phyloP scores from a whole-genome alignment of 2,113 vertebrate genomes.

The Onychorhynchus coronatus region DNA sequence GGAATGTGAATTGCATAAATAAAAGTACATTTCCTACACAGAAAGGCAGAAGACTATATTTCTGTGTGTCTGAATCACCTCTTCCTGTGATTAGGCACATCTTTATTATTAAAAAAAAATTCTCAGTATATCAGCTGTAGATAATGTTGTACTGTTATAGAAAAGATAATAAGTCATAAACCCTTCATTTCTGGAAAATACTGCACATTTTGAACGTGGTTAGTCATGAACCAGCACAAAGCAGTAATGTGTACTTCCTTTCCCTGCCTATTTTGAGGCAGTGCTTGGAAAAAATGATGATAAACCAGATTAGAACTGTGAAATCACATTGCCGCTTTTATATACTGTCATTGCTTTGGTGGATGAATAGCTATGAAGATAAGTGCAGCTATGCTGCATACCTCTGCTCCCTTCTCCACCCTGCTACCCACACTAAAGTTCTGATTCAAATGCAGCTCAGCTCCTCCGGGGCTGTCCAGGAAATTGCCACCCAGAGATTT shows the following conservation, averaged over 20 bases:
- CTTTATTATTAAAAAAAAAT: background rate
- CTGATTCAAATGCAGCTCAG: constrained; percentile 8
- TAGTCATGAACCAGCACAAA: background rate
- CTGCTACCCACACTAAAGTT: constrained; percentile 12
- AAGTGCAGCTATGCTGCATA: constrained; percentile 28
- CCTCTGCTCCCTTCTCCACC: background rate
- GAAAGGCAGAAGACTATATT: background rate
- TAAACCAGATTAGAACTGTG: constrained; percentile 39
- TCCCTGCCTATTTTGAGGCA: constrained; percentile 4
- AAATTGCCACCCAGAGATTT: constrained; percentile 71
- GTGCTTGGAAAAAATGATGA: constrained; percentile 58
- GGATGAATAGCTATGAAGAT: constrained; percentile 41
- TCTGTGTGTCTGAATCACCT: background rate
- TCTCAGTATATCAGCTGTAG: background rate
- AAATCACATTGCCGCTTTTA: constrained; percentile 53
- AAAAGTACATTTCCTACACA: background rate
- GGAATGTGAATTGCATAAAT: background rate
- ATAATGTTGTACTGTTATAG: background rate
- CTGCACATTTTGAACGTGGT: background rate
- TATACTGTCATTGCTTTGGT: background rate
- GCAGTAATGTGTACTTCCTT: background rate
- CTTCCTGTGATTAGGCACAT: background rate
- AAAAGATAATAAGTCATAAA: constrained; percentile 25
- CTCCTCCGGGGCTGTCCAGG: constrained; percentile 33
- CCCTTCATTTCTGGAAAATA: background rate